Evolutionary conservation across 2,888 invertebrate species (phyloP), one percentile per base, ranked within the genome.

Genomic region (Melanargia galathea): DNA sequence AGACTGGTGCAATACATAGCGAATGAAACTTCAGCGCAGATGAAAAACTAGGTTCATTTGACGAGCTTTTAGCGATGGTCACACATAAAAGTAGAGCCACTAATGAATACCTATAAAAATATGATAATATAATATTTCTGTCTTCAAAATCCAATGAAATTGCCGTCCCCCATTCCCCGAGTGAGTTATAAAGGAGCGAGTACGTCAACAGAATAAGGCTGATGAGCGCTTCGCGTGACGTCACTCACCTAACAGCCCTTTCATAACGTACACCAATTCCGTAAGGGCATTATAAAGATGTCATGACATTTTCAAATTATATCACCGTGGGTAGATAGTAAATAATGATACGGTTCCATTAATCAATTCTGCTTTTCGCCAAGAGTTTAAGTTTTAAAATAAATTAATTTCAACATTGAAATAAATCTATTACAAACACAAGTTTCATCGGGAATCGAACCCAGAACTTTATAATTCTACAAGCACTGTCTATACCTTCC

Each of bases 211-310:
- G 46, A 49, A 74, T 43, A 43, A 33, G 71, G 77, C 78, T 88
- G 87, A 89, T 80, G 89, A 88, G 80, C 87, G 78, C 67, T 71
- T 88, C 79, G 89, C 89, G 87, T 89, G 87, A 62, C 63, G 68
- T 66, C 68, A 70, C 60, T 59, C 60, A 43, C 65, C 63, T 52
- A 63, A 62, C 62, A 65, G 57, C 62, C 59, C 63, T 67, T 67
- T 67, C 65, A 67, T 65, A 62, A 67, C 62, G 46, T 48, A 60
- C 62, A 63, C 60, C 55, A 62, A 62, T 56, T 48, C 55, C 49
- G 61, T 65, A 63, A 65, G 67, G 62, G 62, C 60, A 60, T 67
- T 63, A 67, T 67, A 67, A 67, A 67, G 67, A 67, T 67, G 67
- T 67, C 63, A 65, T 63, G 65, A 65, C 63, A 65, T 67, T 67